A percentile compares a stretch with the other conserved stretches of the same genome.
phyloP scores from a whole-genome alignment of 2,888 invertebrate species.

The Pardosa pseudoannulata region DNA sequence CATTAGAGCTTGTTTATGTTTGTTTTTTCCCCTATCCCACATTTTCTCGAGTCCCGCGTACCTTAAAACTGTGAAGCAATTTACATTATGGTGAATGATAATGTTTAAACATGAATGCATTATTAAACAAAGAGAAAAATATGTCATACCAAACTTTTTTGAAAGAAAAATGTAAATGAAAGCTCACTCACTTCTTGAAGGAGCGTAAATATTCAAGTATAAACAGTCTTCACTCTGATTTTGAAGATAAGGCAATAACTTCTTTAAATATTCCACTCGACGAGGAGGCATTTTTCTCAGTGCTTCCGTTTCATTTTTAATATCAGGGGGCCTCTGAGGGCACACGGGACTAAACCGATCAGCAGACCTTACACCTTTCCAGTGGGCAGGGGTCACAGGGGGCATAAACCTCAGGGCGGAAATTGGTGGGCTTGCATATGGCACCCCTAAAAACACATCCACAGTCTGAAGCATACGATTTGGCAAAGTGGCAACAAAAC shows the following conservation, averaged over 20 bases:
- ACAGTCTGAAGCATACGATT: constrained; percentile 80
- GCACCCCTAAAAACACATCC: constrained; percentile 78
- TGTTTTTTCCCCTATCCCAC: no score
- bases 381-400: constrained; percentile 86
- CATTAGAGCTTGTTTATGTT: no score
- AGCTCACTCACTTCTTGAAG: constrained; percentile 78
- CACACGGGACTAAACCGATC: constrained; percentile 87
- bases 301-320: constrained; percentile 86
- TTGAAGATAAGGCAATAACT: constrained; percentile 88
- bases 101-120: no score
- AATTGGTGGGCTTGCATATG: constrained; percentile 78
- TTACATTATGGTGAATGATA: no score
- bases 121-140: no score
- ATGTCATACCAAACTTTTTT: no score
- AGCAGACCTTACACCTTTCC: constrained; percentile 86
- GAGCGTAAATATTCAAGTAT: constrained; percentile 96
- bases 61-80: no score
- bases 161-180: no score
- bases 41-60: no score
- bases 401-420: constrained; percentile 91
- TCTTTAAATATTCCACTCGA: constrained; percentile 90
- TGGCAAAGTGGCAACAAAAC: constrained; percentile 74
- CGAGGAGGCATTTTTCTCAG: constrained; percentile 93
- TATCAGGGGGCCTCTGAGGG: constrained; percentile 83
- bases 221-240: constrained; percentile 98